Conservation (phyloP, 2,113 vertebrate species). For the Polypterus senegalus region DNA sequence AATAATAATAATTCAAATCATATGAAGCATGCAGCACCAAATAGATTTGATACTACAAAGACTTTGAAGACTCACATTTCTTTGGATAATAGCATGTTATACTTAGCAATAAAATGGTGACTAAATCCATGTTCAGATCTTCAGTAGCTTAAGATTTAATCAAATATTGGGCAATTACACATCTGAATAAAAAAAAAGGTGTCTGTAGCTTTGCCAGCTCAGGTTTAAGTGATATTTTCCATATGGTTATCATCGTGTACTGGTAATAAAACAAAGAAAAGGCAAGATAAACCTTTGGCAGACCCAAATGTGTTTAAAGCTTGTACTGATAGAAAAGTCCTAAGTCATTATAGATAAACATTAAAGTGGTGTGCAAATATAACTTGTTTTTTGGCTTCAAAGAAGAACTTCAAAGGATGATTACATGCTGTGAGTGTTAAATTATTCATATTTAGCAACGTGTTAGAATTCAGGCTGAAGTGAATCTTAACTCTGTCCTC, state of each 20-base stretch:
- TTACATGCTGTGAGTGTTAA: conserved; percentile 44
- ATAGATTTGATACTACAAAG: no score
- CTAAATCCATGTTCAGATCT: not conserved
- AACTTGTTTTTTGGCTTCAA: conserved; percentile 44
- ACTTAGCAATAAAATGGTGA: not conserved
- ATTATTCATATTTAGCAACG: conserved; percentile 46
- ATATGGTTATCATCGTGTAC: not conserved
- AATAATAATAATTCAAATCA: no score
- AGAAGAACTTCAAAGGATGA: conserved; percentile 51
- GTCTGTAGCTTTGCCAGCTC: not conserved
- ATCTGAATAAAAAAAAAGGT: not conserved
- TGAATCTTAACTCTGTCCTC: conserved; percentile 37
- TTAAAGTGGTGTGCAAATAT: conserved; percentile 49
- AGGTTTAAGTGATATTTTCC: not conserved
- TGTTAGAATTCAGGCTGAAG: conserved; percentile 33
- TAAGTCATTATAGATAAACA: conserved; percentile 54
- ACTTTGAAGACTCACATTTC: no score
- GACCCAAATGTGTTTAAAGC: conserved; percentile 32
- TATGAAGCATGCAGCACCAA: no score
- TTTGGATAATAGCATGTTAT: no score
- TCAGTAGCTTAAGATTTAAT: not conserved
- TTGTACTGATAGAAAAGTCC: conserved; percentile 36
- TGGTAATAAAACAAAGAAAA: not conserved
- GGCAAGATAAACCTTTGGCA: conserved; percentile 28
- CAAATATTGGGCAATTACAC: conserved; percentile 1